Evolutionary conservation across 2,888 invertebrate genomes (phyloP).

Genomic region (Melinopterus prodromus): DNA sequence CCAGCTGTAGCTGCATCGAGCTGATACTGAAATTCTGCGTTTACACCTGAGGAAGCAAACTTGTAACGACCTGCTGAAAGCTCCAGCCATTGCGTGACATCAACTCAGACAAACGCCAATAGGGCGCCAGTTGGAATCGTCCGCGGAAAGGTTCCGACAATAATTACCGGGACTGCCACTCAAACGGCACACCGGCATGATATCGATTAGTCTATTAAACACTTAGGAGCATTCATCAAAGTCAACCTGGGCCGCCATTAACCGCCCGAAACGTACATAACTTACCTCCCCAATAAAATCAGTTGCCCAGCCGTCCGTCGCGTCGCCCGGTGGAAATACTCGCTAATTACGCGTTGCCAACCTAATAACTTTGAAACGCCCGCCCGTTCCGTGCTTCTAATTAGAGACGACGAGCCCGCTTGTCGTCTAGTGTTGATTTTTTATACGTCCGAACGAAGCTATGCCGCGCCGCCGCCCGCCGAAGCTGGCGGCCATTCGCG

Average conservation of each 20-base stretch:
- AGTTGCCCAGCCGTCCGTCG: background rate
- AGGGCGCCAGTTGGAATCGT: background rate
- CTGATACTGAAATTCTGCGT: no score
- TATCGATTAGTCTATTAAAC: constrained; percentile 65
- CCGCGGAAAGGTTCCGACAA: constrained; percentile 47
- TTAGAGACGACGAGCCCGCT: constrained; percentile 9
- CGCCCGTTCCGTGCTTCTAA: constrained; percentile 22
- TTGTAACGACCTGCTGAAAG: background rate
- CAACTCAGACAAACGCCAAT: background rate
- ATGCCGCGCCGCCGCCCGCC: background rate
- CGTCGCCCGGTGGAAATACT: constrained; percentile 6
- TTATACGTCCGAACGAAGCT: constrained; percentile 9
- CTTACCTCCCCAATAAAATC: constrained; percentile 49
- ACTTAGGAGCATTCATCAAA: constrained; percentile 63
- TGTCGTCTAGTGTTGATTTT: constrained; percentile 20
- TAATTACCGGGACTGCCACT: constrained; percentile 59
- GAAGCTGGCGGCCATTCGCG: no score
- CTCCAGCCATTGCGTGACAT: background rate
- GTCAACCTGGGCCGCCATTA: constrained; percentile 54
- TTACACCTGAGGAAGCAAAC: background rate
- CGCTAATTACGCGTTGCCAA: constrained; percentile 24
- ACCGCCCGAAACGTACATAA: constrained; percentile 44
- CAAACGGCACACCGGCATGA: constrained; percentile 59
- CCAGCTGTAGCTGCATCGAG: no score
- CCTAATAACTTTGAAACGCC: constrained; percentile 21